These are phyloP conservation scores for Microctonus hyperodae DNA, from an alignment of 2,888 invertebrate genomes.

Conservation along the genomic window DNA sequence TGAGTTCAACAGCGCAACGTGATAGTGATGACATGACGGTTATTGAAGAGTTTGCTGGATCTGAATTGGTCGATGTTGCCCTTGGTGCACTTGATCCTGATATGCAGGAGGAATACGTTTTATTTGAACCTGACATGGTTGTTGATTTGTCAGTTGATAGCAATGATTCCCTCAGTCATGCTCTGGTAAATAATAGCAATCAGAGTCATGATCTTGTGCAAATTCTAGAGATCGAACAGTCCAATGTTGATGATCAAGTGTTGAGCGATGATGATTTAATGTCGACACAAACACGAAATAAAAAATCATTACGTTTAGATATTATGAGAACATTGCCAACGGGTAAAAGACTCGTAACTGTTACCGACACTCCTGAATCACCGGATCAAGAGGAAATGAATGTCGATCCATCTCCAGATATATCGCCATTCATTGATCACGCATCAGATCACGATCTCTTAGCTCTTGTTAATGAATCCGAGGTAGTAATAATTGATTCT, in stretches of 20 bases:
- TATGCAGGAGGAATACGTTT: conserved; percentile 70
- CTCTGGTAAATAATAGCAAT: conserved; percentile 58
- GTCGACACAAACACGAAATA: conserved; percentile 49
- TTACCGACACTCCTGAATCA: conserved; percentile 66
- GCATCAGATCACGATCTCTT: conserved; percentile 64
- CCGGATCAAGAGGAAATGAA: conserved; percentile 66
- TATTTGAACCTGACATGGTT: conserved; percentile 71
- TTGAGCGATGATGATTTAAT: conserved; percentile 55
- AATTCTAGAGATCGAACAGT: conserved; percentile 59
- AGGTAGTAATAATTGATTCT: conserved; percentile 71
- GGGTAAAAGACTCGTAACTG: conserved; percentile 60
- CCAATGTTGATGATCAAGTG: conserved; percentile 47
- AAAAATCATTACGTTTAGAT: conserved; percentile 53
- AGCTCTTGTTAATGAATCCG: conserved; percentile 65
- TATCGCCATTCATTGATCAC: conserved; percentile 54
- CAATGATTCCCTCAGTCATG: conserved; percentile 65
- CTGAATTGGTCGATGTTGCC: conserved; percentile 68
- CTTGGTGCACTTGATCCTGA: conserved; percentile 70
- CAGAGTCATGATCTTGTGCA: conserved; percentile 59
- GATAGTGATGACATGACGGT: conserved; percentile 69
- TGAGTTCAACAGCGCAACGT: conserved; percentile 68
- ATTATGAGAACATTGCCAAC: conserved; percentile 61
- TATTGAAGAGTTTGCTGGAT: conserved; percentile 67
- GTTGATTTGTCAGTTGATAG: conserved; percentile 68
- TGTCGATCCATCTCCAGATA: conserved; percentile 62